Evolutionary conservation across 2,888 invertebrate species (phyloP).

Genomic region (Thyatira batis): DNA sequence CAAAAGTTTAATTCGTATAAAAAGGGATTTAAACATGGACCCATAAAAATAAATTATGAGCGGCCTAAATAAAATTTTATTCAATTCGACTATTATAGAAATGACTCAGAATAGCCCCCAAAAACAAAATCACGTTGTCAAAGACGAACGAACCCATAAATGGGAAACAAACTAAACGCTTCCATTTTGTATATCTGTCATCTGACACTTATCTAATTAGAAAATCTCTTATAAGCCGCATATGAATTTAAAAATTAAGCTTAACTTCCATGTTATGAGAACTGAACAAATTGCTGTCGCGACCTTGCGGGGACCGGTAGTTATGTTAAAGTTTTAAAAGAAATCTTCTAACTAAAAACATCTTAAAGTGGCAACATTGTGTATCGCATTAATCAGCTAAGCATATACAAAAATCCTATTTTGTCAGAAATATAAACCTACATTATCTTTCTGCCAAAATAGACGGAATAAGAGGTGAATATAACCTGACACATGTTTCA

Average conservation of each 20-base stretch:
- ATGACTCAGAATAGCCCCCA: slow-evolving; percentile 16
- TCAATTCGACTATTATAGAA: too few relatives aligned
- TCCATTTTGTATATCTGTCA: slow-evolving; percentile 53
- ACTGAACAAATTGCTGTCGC: slow-evolving; percentile 41
- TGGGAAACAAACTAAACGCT: slow-evolving; percentile 46
- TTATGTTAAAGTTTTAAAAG: not conserved
- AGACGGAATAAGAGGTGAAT: not conserved
- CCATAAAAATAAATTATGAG: not conserved
- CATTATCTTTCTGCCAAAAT: too few relatives aligned
- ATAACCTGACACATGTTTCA: not conserved
- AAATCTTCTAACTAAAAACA: not conserved
- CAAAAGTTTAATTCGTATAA: too few relatives aligned
- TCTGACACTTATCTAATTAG: slow-evolving; percentile 55
- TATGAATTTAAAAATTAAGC: slow-evolving; percentile 51
- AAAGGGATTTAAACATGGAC: too few relatives aligned
- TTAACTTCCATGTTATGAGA: slow-evolving; percentile 25
- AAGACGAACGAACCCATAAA: slow-evolving; percentile 30
- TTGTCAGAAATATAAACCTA: too few relatives aligned
- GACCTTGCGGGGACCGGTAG: slow-evolving; percentile 14
- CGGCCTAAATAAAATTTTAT: not conserved
- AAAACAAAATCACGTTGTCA: slow-evolving; percentile 13
- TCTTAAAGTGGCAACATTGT: not conserved
- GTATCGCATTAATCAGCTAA: too few relatives aligned
- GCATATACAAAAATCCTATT: too few relatives aligned
- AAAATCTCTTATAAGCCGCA: slow-evolving; percentile 45